Percentiles rank a stretch among this genome's conserved stretches.
phyloP scores from a whole-genome alignment of 30 jellyfish, hydroid and myxozoan species.

The Aurelia aurita region DNA sequence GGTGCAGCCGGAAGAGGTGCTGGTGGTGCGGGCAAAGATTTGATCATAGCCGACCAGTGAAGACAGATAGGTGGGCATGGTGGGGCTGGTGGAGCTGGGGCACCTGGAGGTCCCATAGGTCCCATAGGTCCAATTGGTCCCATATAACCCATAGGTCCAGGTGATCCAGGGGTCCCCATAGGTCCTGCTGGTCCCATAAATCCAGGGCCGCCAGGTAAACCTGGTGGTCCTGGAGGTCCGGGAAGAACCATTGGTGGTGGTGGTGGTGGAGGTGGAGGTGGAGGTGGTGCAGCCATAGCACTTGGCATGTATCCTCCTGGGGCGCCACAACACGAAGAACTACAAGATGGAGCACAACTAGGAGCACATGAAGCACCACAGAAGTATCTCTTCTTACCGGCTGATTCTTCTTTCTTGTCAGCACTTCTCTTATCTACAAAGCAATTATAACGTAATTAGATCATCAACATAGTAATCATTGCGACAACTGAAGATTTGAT shows the following conservation, averaged over 20 bases:
- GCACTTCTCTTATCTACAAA: conserved; percentile 84
- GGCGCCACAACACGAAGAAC: conserved; percentile 81
- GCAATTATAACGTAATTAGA: background rate
- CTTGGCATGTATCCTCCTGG: conserved; percentile 70
- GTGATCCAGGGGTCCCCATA: conserved; percentile 66
- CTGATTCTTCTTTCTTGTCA: conserved; percentile 86
- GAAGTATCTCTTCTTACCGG: conserved; percentile 97
- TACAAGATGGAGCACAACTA: conserved; percentile 80
- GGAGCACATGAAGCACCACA: conserved; percentile 96
- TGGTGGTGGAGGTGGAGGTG: conserved; percentile 96
- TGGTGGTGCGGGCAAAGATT: conserved; percentile 72
- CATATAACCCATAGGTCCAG: conserved; percentile 72
- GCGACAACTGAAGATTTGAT: no score
- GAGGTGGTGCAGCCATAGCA: conserved; percentile 89
- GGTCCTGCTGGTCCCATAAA: conserved; percentile 84
- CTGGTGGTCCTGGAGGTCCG: conserved; percentile 86
- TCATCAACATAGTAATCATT: no score
- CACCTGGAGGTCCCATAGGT: conserved; percentile 94
- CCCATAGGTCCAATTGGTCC: conserved; percentile 92
- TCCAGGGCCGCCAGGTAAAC: conserved; percentile 74
- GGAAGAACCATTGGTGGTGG: conserved; percentile 84
- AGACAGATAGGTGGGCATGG: conserved; percentile 95
- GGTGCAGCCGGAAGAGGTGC: conserved; percentile 77
- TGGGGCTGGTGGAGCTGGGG: conserved; percentile 98
- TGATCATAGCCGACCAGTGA: conserved; percentile 85